Evolutionary conservation across 2,888 invertebrate species (phyloP), one percentile per base, ranked within the genome.

Genomic region (Stenurella melanura): DNA sequence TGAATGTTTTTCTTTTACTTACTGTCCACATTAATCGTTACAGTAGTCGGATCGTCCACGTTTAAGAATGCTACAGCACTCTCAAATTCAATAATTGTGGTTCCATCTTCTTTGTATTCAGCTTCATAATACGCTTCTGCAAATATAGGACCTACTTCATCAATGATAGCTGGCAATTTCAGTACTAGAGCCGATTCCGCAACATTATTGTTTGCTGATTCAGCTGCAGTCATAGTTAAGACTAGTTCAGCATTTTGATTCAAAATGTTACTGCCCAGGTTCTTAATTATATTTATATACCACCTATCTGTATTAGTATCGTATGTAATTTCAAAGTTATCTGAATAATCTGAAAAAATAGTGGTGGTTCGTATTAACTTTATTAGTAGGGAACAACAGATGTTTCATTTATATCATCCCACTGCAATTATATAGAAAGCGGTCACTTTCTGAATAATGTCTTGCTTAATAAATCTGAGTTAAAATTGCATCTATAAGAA

Each of bases 341-440:
- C 30, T 1, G n/a, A 34, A 38, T 78, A 80, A 18, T 54, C 80
- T 81, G n/a, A 57, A 54, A 78, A 80, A 63, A 74, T 50, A 63
- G 7, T 12, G n/a, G 17, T 17, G 18, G 7, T 56, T 56, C 1
- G 10, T 56, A 56, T 26, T 18, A 15, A 18, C 18, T 21, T 57
- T 18, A 6, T 2, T 50, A 26, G 26, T 26, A n/a, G n/a, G n/a
- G n/a, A n/a, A 26, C 26, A 26, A 34, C 30, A 34, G 30, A 6
- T 4, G 7, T 34, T 34, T 34, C n/a, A n/a, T n/a, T 26, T 26
- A 26, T 26, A 26, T 26, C 4, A 26, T 26, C 4, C 21, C 21
- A 26, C 21, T 26, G 21, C 21, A 26, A 26, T 26, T 26, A 26
- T 1, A 26, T 26, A 26, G 1, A 26, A 26, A 26, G 4, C 2